Conservation (phyloP, 2,797 vertebrate species). For the Stomatorhinus walkeri region DNA sequence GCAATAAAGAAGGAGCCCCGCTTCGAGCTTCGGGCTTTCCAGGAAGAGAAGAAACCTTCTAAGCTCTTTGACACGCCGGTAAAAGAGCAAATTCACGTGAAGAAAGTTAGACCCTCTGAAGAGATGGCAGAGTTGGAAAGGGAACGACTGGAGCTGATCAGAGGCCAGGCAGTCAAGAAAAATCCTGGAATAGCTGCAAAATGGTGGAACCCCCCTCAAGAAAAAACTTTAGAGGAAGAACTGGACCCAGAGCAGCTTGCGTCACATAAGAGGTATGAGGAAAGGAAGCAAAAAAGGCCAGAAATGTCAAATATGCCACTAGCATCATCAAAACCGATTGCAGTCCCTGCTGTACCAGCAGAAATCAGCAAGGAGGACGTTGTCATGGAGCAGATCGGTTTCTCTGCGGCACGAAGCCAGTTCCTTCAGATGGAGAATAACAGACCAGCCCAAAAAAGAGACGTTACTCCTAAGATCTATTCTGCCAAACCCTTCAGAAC, state of each 20-base stretch:
- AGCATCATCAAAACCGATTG: conserved; percentile 37
- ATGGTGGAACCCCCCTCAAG: conserved; percentile 96
- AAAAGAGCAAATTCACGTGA: conserved; percentile 73
- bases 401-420: conserved; percentile 82
- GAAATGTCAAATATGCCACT: conserved; percentile 45
- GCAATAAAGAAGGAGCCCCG: conserved; percentile 73
- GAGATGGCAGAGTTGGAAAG: conserved; percentile 90
- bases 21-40: conserved; percentile 88
- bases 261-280: conserved; percentile 85
- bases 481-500: conserved; percentile 83
- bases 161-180: conserved; percentile 90
- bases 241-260: conserved; percentile 82
- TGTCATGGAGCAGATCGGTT: conserved; percentile 86
- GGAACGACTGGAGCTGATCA: conserved; percentile 88
- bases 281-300: conserved; percentile 77
- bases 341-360: conserved; percentile 32
- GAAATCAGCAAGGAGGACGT: conserved; percentile 75
- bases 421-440: conserved; percentile 77
- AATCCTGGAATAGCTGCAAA: conserved; percentile 85
- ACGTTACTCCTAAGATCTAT: conserved; percentile 76
- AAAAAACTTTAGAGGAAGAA: conserved; percentile 81
- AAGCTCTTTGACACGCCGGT: conserved; percentile 79
- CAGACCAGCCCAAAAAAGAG: conserved; percentile 56
- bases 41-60: conserved; percentile 86
- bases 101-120: conserved; percentile 77